A percentile compares a stretch with the other conserved stretches of the same genome.
Evolutionary conservation across 1,140 invertebrate genomes (phyloP).

Genomic region (Rhagoletis pomonella): DNA sequence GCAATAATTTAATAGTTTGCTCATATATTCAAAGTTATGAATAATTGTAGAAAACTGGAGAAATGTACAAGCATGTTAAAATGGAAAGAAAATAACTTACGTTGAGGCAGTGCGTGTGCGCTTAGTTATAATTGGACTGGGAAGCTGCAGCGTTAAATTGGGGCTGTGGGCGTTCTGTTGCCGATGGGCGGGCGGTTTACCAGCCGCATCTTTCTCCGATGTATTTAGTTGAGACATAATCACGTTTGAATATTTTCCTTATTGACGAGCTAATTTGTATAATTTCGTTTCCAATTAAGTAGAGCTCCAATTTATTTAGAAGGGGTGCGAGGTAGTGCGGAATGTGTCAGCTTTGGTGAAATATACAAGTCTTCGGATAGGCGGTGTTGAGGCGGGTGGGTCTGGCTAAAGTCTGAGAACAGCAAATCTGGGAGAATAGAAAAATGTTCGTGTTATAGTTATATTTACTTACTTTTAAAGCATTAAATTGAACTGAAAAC

Average conservation of each 20-base stretch:
- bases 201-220: constrained; percentile 68
- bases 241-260: background rate
- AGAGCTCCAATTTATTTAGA: background rate
- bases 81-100: constrained; percentile 76
- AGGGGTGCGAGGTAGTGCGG: background rate
- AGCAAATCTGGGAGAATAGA: background rate
- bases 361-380: background rate
- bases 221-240: constrained; percentile 68
- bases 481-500: background rate
- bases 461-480: too few relatives aligned
- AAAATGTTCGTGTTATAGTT: background rate
- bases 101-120: constrained; percentile 85
- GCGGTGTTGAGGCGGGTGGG: background rate
- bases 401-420: background rate
- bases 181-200: constrained; percentile 67
- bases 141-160: constrained; percentile 77
- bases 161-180: constrained; percentile 69
- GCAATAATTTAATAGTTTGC: too few relatives aligned
- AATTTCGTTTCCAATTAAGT: background rate
- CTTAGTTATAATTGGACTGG: constrained; percentile 86
- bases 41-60: too few relatives aligned
- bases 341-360: constrained; percentile 20
- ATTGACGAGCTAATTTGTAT: background rate
- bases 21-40: too few relatives aligned
- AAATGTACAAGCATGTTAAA: too few relatives aligned